Conservation (phyloP, 2,888 invertebrate genomes). For the Carabus problematicus region DNA sequence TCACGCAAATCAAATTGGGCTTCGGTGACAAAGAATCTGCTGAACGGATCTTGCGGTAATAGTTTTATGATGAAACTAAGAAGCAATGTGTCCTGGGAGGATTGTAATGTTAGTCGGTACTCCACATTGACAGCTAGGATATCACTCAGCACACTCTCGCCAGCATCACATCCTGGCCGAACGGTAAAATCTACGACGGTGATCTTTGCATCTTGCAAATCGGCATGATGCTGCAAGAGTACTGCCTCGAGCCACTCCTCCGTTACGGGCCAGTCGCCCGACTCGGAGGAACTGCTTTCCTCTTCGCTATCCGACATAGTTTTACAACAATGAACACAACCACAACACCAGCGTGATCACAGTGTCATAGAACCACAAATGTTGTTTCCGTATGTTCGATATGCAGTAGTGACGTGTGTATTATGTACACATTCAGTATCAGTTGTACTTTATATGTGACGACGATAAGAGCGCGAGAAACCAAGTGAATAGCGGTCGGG, state of each 20-base stretch:
- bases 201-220: constrained; percentile 53
- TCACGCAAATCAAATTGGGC: constrained; percentile 84
- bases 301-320: constrained; percentile 56
- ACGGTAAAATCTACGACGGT: constrained; percentile 63
- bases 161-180: constrained; percentile 67
- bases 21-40: constrained; percentile 80
- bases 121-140: constrained; percentile 77
- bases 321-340: too few species aligned
- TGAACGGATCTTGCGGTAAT: constrained; percentile 80
- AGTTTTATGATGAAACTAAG: constrained; percentile 74
- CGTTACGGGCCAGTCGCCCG: constrained; percentile 64
- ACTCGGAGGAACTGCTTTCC: constrained; percentile 61
- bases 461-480: neutral
- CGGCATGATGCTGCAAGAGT: constrained; percentile 61
- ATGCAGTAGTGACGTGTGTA: too few species aligned
- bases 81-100: constrained; percentile 49
- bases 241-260: constrained; percentile 66
- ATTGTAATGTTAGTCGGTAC: constrained; percentile 61
- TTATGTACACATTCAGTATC: neutral
- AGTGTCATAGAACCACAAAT: too few species aligned
- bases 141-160: constrained; percentile 78
- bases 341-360: too few species aligned
- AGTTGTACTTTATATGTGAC: neutral
- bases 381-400: too few species aligned
- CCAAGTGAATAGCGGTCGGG: constrained; percentile 9